These are phyloP conservation scores for Ornithoptera alexandrae DNA, from an alignment of 2,888 invertebrate genomes.

Conservation along the genomic window DNA sequence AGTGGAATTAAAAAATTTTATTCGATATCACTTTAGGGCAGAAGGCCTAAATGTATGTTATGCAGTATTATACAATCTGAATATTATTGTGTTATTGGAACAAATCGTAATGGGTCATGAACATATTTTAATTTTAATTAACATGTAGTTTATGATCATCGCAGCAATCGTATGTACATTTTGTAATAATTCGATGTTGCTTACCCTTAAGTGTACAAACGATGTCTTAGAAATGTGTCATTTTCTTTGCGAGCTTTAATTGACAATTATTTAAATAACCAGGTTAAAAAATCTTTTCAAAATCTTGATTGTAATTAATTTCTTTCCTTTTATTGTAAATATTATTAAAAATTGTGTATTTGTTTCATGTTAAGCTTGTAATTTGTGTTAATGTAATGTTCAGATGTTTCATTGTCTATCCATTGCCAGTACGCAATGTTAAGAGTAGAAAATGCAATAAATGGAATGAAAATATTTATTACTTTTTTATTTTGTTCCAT, in stretches of 20 bases:
- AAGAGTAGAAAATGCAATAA: conserved; percentile 46
- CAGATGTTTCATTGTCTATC: conserved; percentile 37
- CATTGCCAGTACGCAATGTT: conserved; percentile 36
- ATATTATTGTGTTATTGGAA: background rate
- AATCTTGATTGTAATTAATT: conserved; percentile 11
- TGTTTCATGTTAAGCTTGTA: conserved; percentile 35
- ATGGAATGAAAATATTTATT: conserved; percentile 38
- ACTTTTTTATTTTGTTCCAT: background rate
- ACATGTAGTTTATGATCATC: background rate
- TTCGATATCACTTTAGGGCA: conserved; percentile 16
- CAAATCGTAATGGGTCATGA: too few species aligned
- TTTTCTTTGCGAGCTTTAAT: conserved; percentile 19
- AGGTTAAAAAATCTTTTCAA: background rate
- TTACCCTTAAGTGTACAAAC: background rate
- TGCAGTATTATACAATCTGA: conserved; percentile 10
- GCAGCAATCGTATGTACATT: too few species aligned
- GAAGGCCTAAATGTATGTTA: conserved; percentile 24
- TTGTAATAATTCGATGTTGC: background rate
- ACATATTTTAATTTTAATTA: background rate
- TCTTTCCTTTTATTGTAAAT: conserved; percentile 26
- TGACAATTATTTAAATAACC: background rate
- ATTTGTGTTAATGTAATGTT: conserved; percentile 34
- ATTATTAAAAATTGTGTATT: conserved; percentile 32
- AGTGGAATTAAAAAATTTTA: conserved; percentile 16
- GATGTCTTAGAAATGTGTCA: background rate